Base-by-base conservation (phyloP, 2,797 vertebrate species). In the Neosilurus hyrtlii region DNA sequence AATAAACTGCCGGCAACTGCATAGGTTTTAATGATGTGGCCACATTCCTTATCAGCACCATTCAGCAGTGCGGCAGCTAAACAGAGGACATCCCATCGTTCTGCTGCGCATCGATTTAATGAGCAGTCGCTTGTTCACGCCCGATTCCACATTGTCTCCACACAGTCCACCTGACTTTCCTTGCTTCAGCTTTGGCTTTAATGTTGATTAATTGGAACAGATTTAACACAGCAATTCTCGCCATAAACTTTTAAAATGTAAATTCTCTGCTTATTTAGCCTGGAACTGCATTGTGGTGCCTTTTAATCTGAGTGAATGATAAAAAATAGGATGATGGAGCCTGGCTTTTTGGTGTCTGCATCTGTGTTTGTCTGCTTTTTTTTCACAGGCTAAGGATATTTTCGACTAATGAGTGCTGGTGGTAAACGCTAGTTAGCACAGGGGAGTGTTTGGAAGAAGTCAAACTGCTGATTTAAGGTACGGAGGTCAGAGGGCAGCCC, bases 401-500 rank as follows among this genome's bases (percentile, higher is more conserved):
- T 92, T 89, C 89, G 88, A 90, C 91, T 95, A 99, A 95, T 95
- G 94, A 95, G 91, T 91, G 85, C 89, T 77, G 90, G 90, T 90
- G 90, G 85, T 91, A 91, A 92, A 93, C 91, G 93, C 93, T 91
- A 88, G 95, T 95, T 97, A 96, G 95, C 95, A 94, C 92, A 95
- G 95, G 94, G 95, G 96, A 95, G 94, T 93, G 90, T 93, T 92
- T 89, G 88, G 88, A 86, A 82, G 94, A 93, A 93, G 94, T 94
- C 92, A 93, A 94, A 92, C 94, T 91, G n/a, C 92, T 95, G 94
- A 95, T 96, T 96, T 95, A 95, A 96, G 95, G 93, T 95, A 89
- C 86, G 90, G 93, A 94, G 96, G 96, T 97, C 93, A 92, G 87
- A 94, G 96, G 97, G 96, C 96, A 96, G 95, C 94, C 96, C 97